Base-by-base conservation (phyloP, 1,140 invertebrate species). In the Drosophila tropicalis region DNA sequence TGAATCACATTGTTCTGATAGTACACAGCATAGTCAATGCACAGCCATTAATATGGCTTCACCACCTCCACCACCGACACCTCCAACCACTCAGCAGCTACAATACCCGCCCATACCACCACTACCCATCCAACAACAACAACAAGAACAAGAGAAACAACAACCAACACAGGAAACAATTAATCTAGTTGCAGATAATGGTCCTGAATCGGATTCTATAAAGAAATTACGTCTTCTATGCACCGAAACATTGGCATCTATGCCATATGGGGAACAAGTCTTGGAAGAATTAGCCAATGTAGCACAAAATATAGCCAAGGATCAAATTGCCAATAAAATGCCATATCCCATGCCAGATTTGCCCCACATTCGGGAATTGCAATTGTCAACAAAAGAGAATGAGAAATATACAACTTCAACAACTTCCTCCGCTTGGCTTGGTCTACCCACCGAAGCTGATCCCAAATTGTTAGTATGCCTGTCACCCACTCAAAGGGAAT, bases 401-500 rank as follows among this genome's bases (percentile, higher is more conserved):
- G 36, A 9, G 44, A 63, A 9, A 70, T 77, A n/a, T 12, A 47
- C 61, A 5, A 13, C 41, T 15, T 5, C 29, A 29, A 29, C 29
- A 29, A 29, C 29, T 29, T 29, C 29, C 0, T 58, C 72, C 15
- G 87, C 93, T 39, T 95, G 94, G 94, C 90, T 94, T 44, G 94
- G 94, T 2, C 73, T 95, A 5, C 93, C 94, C n/a, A 94, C 94
- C 0, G 90, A 93, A 44, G 90, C 92, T 29, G 94, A 96, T 82
- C 94, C 94, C 0, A 92, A 93, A 62, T 36, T 95, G 1, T 91
- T 96, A 34, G 92, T 96, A 0, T 96, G 95, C 84, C 91, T 96
- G 9, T 96, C 96, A 0, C 96, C 96, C 0, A 95, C 94, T 0
- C 96, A 96, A 80, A 94, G 94, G 78, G 92, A 93, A 56, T 81